Percentiles rank a stretch among this genome's conserved stretches.
These are phyloP conservation scores for Zoanthus gigantus DNA, from an alignment of 92 coral and sea anemone genomes.

Conservation along the genomic window DNA sequence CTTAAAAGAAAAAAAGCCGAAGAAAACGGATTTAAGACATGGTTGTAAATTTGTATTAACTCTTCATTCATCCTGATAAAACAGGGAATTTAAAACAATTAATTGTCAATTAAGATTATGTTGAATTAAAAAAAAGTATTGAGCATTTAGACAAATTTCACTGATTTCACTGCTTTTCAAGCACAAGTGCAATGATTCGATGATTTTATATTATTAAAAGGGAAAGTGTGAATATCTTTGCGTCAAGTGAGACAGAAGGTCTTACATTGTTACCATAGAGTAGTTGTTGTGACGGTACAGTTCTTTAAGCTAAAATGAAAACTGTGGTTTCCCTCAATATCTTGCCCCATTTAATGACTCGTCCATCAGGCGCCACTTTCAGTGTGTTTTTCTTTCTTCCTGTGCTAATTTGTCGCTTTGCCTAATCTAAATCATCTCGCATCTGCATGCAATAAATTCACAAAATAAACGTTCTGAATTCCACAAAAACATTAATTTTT, in stretches of 20 bases:
- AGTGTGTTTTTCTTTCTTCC: neutral
- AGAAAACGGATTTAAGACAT: too few species aligned
- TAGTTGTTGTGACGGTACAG: conserved; percentile 6
- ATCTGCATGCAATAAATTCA: conserved; percentile 1
- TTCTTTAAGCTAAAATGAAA: conserved; percentile 12
- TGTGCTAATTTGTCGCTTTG: conserved; percentile 1
- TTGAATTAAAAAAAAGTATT: too few species aligned
- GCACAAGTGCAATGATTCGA: too few species aligned
- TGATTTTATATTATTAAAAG: neutral
- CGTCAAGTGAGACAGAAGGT: conserved; percentile 44
- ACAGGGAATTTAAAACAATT: too few species aligned
- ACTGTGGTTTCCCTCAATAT: conserved; percentile 37
- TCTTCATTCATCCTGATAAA: neutral
- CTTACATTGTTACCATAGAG: conserved; percentile 7
- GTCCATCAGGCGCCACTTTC: conserved; percentile 19
- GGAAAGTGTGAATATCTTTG: neutral
- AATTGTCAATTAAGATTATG: too few species aligned
- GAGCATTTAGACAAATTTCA: neutral
- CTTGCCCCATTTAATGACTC: neutral
- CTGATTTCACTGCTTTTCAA: neutral
- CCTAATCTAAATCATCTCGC: neutral
- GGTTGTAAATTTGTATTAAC: too few species aligned
- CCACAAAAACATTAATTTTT: conserved; percentile 2
- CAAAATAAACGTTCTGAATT: conserved; percentile 14
- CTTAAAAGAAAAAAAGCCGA: too few species aligned